phyloP scores from a whole-genome alignment of 2,888 invertebrate genomes.

The Aphrophora alni region DNA sequence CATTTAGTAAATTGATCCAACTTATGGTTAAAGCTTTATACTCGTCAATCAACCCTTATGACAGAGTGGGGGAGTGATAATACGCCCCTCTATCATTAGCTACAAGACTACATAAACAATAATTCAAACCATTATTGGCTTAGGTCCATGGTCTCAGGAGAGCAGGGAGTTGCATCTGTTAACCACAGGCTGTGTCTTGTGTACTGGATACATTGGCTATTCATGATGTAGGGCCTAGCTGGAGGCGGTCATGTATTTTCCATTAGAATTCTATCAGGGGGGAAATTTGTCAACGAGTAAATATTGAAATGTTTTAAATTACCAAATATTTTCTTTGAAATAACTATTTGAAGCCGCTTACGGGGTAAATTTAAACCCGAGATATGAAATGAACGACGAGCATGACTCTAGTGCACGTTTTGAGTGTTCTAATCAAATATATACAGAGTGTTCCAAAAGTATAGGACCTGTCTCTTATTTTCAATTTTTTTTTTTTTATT shows the following conservation, averaged over 20 bases:
- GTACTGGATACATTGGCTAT: background rate
- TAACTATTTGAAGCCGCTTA: too few relatives aligned
- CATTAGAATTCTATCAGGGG: background rate
- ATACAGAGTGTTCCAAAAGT: too few relatives aligned
- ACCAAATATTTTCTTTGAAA: too few relatives aligned
- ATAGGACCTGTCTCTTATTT: too few relatives aligned
- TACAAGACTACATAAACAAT: constrained; percentile 2
- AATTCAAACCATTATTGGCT: constrained; percentile 9
- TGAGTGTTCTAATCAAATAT: too few relatives aligned
- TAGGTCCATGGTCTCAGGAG: background rate
- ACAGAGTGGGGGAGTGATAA: background rate
- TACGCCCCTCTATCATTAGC: constrained; percentile 9
- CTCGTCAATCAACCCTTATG: background rate
- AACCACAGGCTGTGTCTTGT: background rate
- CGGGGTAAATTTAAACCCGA: too few relatives aligned
- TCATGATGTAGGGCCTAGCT: background rate
- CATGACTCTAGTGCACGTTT: too few relatives aligned
- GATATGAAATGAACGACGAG: too few relatives aligned
- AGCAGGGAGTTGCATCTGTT: background rate
- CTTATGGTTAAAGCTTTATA: background rate
- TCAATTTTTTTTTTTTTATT: too few relatives aligned
- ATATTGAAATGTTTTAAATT: too few relatives aligned
- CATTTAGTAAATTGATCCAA: constrained; percentile 1
- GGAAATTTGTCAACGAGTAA: too few relatives aligned
- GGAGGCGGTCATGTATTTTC: background rate